Base-by-base conservation (phyloP, 2,797 vertebrate species). In the Poeciliopsis presidionis region DNA sequence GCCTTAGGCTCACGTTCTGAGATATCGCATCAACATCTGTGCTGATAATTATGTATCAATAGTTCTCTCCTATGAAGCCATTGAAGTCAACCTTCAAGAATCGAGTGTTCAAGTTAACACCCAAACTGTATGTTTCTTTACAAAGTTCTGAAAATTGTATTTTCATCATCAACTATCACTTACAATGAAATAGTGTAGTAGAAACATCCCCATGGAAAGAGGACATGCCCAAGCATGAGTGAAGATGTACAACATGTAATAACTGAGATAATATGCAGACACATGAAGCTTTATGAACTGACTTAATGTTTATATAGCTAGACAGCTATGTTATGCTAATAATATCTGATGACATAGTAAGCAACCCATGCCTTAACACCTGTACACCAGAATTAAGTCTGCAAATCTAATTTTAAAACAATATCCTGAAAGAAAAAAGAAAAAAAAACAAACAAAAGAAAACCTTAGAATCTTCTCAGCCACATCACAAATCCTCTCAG, bases 211-310 rank as follows among this genome's bases (percentile, higher is more conserved):
- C 22, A 22, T 9, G 39, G 18, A 25, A 76, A 67, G 30, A 0
- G 45, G 28, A 2, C 59, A 46, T 63, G 25, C 73, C 45, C 30
- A 55, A 43, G 14, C 59, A 74, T 70, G 47, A 87, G 28, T 73
- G 75, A 81, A 18, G 25, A 75, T 49, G 61, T 61, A 75, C 55
- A 2, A 67, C 53, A 83, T 72, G 59, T 79, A 84, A 81, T 75
- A 73, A 82, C 76, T 79, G 20, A 71, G 71, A 47, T 79, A 84
- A 88, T 84, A 77, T 79, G 72, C n/a, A 83, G 75, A 79, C 67
- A 79, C 78, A 87, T 78, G 49, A 86, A 80, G 76, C 82, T 84
- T 88, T 79, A 86, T 84, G 75, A 55, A 49, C 73, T 81, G 77
- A 51, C 43, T 79, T 75, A 76, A 53, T 78, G 79, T 33, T 88